phyloP scores from a whole-genome alignment of 2,888 invertebrate species.

The Ligdia adustata region DNA sequence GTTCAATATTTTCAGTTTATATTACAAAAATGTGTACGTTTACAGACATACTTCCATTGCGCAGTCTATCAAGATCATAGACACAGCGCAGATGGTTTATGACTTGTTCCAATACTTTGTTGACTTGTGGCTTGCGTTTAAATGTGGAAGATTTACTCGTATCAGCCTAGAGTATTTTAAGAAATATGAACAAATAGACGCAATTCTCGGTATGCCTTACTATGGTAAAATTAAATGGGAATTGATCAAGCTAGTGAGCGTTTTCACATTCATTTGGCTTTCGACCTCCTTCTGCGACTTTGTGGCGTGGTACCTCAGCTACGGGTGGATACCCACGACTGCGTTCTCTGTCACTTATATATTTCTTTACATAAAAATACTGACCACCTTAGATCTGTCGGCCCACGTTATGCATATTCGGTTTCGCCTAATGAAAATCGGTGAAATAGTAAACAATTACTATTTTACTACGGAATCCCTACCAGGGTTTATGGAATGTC shows the following conservation, averaged over 20 bases:
- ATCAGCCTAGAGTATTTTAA: constrained; percentile 55
- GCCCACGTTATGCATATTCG: constrained; percentile 60
- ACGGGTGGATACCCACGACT: constrained; percentile 46
- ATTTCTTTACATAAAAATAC: constrained; percentile 63
- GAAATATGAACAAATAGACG: constrained; percentile 58
- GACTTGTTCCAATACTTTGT: constrained; percentile 60
- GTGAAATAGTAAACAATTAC: constrained; percentile 47
- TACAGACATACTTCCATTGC: constrained; percentile 39
- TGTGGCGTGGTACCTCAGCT: constrained; percentile 52
- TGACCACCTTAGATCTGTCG: constrained; percentile 61
- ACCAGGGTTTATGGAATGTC: constrained; percentile 38
- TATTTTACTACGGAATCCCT: constrained; percentile 38
- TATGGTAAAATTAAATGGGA: constrained; percentile 44
- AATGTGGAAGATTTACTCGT: constrained; percentile 58
- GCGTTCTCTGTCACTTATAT: constrained; percentile 52
- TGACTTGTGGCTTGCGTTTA: constrained; percentile 59
- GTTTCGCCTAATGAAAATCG: constrained; percentile 52
- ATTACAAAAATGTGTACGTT: constrained; percentile 51
- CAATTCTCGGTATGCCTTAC: constrained; percentile 47
- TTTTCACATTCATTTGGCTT: constrained; percentile 51
- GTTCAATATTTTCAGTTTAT: constrained; percentile 46
- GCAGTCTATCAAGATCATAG: constrained; percentile 58
- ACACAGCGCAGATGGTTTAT: constrained; percentile 55
- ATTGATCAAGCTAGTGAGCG: constrained; percentile 42
- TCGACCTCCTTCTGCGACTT: constrained; percentile 51